Conservation (phyloP, 2,888 invertebrate species). For the Venusia cambrica region DNA sequence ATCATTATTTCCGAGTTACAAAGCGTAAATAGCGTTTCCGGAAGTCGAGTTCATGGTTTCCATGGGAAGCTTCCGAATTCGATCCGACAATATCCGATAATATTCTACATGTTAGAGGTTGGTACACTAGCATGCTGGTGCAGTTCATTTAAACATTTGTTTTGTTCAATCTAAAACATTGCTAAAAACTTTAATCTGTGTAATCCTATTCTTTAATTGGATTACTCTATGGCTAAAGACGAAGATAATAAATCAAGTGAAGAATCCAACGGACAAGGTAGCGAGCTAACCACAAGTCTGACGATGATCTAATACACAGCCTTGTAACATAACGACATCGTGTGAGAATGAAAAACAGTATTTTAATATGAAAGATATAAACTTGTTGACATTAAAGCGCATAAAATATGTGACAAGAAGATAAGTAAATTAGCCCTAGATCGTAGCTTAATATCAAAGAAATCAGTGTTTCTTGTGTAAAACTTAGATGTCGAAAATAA, state of each 20-base stretch:
- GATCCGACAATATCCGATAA: too few relatives aligned
- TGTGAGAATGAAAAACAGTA: slow-evolving; percentile 16
- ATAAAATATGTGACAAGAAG: neutral
- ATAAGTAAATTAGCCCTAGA: neutral
- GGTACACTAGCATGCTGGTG: too few relatives aligned
- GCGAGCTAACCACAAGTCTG: slow-evolving; percentile 38
- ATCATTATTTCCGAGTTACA: too few relatives aligned
- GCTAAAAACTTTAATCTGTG: too few relatives aligned
- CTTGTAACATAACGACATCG: slow-evolving; percentile 38
- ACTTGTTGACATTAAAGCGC: slow-evolving; percentile 4
- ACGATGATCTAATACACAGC: slow-evolving; percentile 47
- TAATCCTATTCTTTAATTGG: slow-evolving; percentile 9
- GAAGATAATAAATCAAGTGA: slow-evolving; percentile 18
- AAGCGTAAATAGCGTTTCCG: too few relatives aligned
- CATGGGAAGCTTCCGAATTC: too few relatives aligned
- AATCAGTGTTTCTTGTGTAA: too few relatives aligned
- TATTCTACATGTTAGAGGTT: too few relatives aligned
- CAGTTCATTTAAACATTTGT: too few relatives aligned
- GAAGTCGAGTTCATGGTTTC: too few relatives aligned
- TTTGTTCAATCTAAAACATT: too few relatives aligned
- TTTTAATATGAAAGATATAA: slow-evolving; percentile 9
- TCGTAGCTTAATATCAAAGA: neutral
- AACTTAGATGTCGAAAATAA: too few relatives aligned
- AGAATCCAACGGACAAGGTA: slow-evolving; percentile 30
- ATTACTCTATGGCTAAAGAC: slow-evolving; percentile 7